phyloP scores from a whole-genome alignment of 2,888 invertebrate species.

The Slavum lentiscoides region DNA sequence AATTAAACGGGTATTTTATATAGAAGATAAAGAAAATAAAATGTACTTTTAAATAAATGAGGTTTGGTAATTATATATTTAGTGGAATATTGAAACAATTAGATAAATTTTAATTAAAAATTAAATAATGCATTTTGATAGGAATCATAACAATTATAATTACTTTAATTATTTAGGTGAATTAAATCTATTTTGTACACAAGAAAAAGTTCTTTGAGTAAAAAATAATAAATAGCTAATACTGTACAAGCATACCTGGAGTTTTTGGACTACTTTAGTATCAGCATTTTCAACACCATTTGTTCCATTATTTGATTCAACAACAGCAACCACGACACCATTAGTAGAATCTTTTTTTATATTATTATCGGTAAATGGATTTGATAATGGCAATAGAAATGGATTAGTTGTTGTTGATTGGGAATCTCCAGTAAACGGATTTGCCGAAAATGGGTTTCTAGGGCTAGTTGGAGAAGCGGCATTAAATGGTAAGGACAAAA shows the following conservation, averaged over 20 bases:
- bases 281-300: conserved; percentile 34
- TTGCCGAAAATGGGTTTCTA: conserved; percentile 55
- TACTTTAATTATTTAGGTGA: background rate
- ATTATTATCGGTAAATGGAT: conserved; percentile 47
- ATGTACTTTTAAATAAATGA: no score
- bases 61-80: no score
- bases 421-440: conserved; percentile 56
- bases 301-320: conserved; percentile 31
- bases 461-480: conserved; percentile 57
- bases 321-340: conserved; percentile 31
- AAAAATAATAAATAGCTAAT: background rate
- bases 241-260: conserved; percentile 29
- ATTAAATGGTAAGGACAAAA: conserved; percentile 55
- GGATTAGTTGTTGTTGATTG: conserved; percentile 52
- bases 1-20: no score
- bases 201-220: background rate
- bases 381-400: conserved; percentile 50
- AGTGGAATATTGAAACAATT: no score
- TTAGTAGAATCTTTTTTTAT: conserved; percentile 38
- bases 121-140: background rate
- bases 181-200: conserved; percentile 10
- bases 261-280: conserved; percentile 32
- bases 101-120: background rate
- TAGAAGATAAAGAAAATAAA: no score
- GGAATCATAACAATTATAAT: conserved; percentile 2